Percentiles rank a stretch among this genome's conserved stretches.
Evolutionary conservation across 2,113 vertebrate genomes (phyloP).

Genomic region (Dipodomys stephensi): DNA sequence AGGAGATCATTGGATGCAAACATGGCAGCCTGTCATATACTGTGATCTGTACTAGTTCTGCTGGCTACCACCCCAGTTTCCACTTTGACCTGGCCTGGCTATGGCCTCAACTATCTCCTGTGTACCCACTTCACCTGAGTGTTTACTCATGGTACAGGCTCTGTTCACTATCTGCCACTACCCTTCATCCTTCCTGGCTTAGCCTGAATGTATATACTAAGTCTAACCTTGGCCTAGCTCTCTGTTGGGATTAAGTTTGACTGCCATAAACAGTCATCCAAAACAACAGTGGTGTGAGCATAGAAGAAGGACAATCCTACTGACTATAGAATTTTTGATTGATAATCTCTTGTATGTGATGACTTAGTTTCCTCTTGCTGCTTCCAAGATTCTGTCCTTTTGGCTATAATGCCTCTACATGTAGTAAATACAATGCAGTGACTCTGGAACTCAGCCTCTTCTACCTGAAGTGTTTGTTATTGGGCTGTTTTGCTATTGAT

Average conservation of each 20-base stretch:
- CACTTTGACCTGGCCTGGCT: not conserved
- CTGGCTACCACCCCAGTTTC: not conserved
- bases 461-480: not conserved
- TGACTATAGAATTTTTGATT: not conserved
- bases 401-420: not conserved
- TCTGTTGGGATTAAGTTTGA: constrained; percentile 21
- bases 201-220: not conserved
- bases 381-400: not conserved
- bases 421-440: not conserved
- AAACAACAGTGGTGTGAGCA: not conserved
- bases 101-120: not conserved
- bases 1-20: not conserved
- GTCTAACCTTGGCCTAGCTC: not conserved
- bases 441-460: constrained; percentile 1
- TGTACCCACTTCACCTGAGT: not conserved
- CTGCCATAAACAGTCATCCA: not conserved
- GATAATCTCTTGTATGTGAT: not conserved
- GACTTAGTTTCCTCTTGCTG: not conserved
- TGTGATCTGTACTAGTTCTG: not conserved
- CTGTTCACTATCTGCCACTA: not conserved
- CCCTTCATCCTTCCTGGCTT: not conserved
- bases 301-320: not conserved
- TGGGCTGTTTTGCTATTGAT: not conserved
- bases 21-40: not conserved
- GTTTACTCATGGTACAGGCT: not conserved